Percentiles rank a stretch among this genome's conserved stretches.
These are phyloP conservation scores for Scaptomyza pallida DNA, from an alignment of 1,140 invertebrate species.

Conservation along the genomic window DNA sequence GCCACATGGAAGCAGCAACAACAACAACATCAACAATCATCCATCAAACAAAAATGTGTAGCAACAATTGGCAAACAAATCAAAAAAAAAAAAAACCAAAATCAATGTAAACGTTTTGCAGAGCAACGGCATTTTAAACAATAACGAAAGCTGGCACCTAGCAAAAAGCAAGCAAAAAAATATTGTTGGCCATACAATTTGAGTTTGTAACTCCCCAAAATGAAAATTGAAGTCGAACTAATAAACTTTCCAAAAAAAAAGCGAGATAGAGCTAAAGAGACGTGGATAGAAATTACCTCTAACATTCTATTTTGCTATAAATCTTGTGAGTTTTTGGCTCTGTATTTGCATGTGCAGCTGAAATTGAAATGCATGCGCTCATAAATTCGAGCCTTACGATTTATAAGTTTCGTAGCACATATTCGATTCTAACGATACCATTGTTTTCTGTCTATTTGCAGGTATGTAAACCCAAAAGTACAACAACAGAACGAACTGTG, in stretches of 20 bases:
- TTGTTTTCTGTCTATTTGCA: conserved; percentile 34
- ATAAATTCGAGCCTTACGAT: conserved; percentile 21
- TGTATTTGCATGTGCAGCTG: neutral
- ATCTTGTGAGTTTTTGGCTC: conserved; percentile 1
- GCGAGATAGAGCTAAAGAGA: too few relatives aligned
- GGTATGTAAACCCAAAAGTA: conserved; percentile 21
- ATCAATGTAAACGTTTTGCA: conserved; percentile 6
- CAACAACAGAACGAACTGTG: conserved; percentile 6
- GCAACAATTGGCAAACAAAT: conserved; percentile 38
- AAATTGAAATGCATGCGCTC: conserved; percentile 20
- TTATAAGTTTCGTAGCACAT: conserved; percentile 4
- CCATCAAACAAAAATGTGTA: conserved; percentile 37
- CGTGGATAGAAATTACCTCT: neutral
- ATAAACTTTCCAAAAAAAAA: conserved; percentile 39
- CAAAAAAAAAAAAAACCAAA: conserved; percentile 2
- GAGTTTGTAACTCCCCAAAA: neutral
- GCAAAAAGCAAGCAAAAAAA: neutral
- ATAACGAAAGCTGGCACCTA: conserved; percentile 19
- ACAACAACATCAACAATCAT: conserved; percentile 21
- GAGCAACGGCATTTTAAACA: conserved; percentile 24
- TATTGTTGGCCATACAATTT: conserved; percentile 5
- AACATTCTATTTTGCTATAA: conserved; percentile 28
- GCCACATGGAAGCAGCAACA: conserved; percentile 14
- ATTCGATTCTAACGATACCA: conserved; percentile 4
- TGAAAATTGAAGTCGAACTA: neutral